phyloP scores from a whole-genome alignment of 2,113 vertebrate species.

The Ovis canadensis region DNA sequence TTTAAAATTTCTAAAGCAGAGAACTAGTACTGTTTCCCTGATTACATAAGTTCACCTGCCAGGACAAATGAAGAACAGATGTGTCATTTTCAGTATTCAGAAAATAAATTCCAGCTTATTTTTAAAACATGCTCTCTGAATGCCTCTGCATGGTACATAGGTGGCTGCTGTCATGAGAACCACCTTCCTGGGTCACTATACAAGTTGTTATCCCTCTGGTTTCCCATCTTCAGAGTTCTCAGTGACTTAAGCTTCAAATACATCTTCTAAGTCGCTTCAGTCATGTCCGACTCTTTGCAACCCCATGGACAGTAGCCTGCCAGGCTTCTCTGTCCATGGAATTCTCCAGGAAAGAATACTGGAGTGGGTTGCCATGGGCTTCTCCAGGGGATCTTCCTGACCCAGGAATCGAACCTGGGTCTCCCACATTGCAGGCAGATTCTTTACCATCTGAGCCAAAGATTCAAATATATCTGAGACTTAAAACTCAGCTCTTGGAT shows the following conservation, averaged over 20 bases:
- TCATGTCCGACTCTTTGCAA: not conserved
- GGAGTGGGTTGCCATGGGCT: not conserved
- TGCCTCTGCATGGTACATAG: not conserved
- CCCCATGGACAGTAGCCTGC: not conserved
- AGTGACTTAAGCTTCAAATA: not conserved
- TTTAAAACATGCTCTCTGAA: not conserved
- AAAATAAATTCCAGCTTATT: not conserved
- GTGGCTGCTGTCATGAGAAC: not conserved
- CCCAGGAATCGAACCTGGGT: not conserved
- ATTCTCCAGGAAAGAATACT: not conserved
- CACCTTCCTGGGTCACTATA: not conserved
- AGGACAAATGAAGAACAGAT: not conserved
- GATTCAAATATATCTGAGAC: not conserved
- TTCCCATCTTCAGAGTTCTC: not conserved
- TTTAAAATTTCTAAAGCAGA: not conserved
- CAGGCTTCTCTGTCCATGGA: not conserved
- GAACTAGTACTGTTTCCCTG: not conserved
- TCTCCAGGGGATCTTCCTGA: not conserved
- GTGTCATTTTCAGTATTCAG: not conserved
- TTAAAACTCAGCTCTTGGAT: not conserved
- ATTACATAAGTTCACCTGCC: not conserved
- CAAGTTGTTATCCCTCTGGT: not conserved
- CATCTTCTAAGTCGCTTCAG: not conserved
- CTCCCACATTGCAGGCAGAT: not conserved
- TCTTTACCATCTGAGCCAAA: not conserved